Conservation (phyloP, 2,888 invertebrate genomes). For the Mesodorylaimus sp. region DNA sequence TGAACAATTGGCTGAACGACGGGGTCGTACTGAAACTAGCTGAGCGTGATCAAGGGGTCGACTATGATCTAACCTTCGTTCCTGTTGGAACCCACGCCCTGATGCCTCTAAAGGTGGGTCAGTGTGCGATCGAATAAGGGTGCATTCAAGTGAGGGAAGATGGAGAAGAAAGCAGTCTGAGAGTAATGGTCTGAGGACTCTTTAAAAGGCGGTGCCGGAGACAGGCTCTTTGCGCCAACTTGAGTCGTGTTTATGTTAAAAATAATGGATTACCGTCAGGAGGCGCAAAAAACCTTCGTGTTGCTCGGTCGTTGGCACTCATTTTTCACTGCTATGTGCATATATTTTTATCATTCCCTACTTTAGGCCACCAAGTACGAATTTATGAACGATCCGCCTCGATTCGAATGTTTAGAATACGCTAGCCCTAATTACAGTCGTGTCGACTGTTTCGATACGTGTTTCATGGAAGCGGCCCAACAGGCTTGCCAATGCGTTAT, state of each 20-base stretch:
- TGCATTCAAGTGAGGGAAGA: no score
- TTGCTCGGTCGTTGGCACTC: no score
- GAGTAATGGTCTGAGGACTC: no score
- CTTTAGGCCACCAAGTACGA: slow-evolving; percentile 6
- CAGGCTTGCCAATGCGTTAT: background rate
- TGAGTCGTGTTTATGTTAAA: no score
- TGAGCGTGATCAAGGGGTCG: slow-evolving; percentile 18
- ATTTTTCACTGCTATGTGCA: background rate
- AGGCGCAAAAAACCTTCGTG: no score
- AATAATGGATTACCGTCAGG: no score
- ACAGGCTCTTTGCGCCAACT: no score
- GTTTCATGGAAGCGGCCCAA: background rate
- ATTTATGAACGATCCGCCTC: slow-evolving; percentile 10
- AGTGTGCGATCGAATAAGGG: background rate
- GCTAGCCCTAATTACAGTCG: background rate
- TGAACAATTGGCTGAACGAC: slow-evolving; percentile 22
- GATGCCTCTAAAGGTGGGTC: slow-evolving; percentile 21
- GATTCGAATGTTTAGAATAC: slow-evolving; percentile 7
- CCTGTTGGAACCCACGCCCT: slow-evolving; percentile 23
- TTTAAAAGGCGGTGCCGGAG: no score
- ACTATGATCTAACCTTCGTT: slow-evolving; percentile 19
- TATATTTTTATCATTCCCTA: background rate
- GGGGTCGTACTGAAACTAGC: slow-evolving; percentile 23
- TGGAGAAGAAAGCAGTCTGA: no score
- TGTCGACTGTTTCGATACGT: background rate